Conservation (phyloP, 2,113 vertebrate species). For the Corythaixoides concolor region DNA sequence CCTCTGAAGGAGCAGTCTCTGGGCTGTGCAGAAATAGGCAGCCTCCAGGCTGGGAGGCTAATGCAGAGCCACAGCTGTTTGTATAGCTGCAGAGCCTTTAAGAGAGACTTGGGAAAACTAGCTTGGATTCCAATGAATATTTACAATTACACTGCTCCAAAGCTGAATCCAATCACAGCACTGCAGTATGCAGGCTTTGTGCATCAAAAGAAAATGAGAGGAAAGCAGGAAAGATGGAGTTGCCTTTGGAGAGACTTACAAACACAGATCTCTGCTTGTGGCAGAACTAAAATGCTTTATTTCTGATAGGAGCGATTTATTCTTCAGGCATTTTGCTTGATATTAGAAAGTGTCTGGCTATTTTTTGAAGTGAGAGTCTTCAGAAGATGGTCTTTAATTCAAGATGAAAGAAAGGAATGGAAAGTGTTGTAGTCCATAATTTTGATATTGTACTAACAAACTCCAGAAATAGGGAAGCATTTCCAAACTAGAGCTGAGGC, state of each 20-base stretch:
- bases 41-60: conserved; percentile 64
- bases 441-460: conserved; percentile 42
- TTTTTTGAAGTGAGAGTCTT: conserved; percentile 70
- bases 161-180: conserved; percentile 72
- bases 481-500: not conserved
- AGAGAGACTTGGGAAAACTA: conserved; percentile 68
- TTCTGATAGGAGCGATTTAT: conserved; percentile 77
- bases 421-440: conserved; percentile 33
- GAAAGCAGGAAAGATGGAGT: conserved; percentile 72
- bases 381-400: conserved; percentile 66
- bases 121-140: conserved; percentile 79
- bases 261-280: conserved; percentile 72
- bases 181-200: conserved; percentile 69
- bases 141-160: conserved; percentile 73
- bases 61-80: conserved; percentile 65
- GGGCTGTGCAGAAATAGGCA: conserved; percentile 46
- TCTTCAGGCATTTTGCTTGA: conserved; percentile 71
- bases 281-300: conserved; percentile 76
- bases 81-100: conserved; percentile 71
- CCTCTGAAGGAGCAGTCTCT: conserved; percentile 50
- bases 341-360: conserved; percentile 64
- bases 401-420: conserved; percentile 45
- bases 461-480: conserved; percentile 8
- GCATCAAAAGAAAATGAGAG: conserved; percentile 77
- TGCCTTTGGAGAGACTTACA: conserved; percentile 77